Conservation (phyloP, 2,113 vertebrate genomes). For the Craseonycteris thonglongyai region DNA sequence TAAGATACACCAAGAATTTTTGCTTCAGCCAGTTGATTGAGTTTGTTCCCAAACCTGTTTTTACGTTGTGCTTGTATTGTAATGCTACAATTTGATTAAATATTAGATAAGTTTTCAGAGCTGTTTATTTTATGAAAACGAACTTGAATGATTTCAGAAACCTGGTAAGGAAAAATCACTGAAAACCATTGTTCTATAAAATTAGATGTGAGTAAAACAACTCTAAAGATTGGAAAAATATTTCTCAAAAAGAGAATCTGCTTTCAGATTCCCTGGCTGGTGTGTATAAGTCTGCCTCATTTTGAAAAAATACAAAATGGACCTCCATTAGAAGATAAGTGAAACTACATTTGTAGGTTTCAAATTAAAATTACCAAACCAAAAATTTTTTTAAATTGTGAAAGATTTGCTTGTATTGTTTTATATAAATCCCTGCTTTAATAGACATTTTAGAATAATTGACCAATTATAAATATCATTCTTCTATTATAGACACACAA, state of each 20-base stretch:
- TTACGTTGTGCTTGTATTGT: neutral
- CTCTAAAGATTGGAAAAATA: neutral
- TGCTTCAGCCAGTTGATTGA: neutral
- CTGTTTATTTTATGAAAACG: neutral
- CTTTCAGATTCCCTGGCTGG: neutral
- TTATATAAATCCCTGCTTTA: neutral
- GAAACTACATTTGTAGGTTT: neutral
- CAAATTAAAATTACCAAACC: neutral
- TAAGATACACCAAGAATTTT: neutral
- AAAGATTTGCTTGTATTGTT: neutral
- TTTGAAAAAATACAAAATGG: neutral
- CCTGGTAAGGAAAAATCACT: neutral
- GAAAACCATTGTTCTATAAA: neutral
- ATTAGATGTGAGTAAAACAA: neutral
- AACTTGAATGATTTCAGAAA: neutral
- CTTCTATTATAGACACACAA: neutral
- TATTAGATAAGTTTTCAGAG: neutral
- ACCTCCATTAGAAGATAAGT: neutral
- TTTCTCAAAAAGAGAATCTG: neutral
- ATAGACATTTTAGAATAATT: neutral
- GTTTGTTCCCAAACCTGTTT: neutral
- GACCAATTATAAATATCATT: neutral
- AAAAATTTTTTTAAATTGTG: neutral
- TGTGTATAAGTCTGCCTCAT: neutral
- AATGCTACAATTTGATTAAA: neutral